phyloP scores from a whole-genome alignment of 2,888 invertebrate species.

The Cephus pygmeus region DNA sequence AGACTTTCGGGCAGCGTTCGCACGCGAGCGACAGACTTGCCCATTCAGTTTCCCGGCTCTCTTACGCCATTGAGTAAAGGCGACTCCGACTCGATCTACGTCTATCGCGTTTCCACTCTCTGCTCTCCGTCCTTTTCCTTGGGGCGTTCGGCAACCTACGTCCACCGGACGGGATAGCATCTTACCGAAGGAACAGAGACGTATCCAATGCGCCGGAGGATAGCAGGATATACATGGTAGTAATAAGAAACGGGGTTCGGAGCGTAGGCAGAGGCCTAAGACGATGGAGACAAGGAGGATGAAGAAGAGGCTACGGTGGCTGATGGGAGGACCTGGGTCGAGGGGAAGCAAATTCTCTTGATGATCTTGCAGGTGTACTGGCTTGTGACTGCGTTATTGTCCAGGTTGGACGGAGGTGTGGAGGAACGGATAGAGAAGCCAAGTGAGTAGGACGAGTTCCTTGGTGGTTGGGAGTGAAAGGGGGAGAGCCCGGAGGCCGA shows the following conservation, averaged over 20 bases:
- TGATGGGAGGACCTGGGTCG: not conserved
- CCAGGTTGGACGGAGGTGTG: constrained; percentile 13
- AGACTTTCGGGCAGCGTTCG: not conserved
- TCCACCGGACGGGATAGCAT: not conserved
- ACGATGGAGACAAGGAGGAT: not conserved
- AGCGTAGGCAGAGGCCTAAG: not conserved
- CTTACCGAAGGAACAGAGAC: not conserved
- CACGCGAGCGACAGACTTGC: not conserved
- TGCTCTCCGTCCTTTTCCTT: not conserved
- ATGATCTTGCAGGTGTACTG: not conserved
- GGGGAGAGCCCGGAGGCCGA: constrained; percentile 57
- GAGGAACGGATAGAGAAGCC: constrained; percentile 15
- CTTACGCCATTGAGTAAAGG: not conserved
- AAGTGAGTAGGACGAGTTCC: constrained; percentile 17
- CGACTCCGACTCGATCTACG: not conserved
- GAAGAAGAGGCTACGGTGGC: not conserved
- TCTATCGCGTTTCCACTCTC: not conserved
- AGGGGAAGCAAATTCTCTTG: not conserved
- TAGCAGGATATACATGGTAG: not conserved
- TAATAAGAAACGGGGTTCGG: not conserved
- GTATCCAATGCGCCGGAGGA: not conserved
- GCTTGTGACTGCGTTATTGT: not conserved
- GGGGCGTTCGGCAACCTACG: not conserved
- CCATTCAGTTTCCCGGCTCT: not conserved
- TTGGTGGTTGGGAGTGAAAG: constrained; percentile 32